Evolutionary conservation across 2,888 invertebrate species (phyloP), one percentile per base, ranked within the genome.

Genomic region (Ceramica pisi): DNA sequence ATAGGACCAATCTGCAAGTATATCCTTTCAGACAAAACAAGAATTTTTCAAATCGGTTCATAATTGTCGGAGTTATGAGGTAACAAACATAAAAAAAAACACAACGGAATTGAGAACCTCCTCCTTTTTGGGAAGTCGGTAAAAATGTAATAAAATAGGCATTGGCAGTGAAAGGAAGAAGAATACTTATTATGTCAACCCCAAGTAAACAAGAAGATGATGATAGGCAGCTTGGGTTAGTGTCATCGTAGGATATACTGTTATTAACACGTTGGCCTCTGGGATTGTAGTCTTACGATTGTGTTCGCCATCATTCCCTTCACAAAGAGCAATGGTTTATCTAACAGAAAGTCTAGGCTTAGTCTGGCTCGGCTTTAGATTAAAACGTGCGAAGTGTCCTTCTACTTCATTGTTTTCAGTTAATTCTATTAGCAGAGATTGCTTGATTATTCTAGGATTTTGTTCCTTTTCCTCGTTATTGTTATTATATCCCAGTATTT

Each of bases 391-490:
- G 57, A 72, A 74, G 46, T 59, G 9, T 53, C 2, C 46, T 1
- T 72, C n/a, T 35, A 26, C 23, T 31, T 14, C 35, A 46, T 66
- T n/a, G 19, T 59, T 66, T 59, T 12, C 12, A 21, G 19, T 38
- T 19, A 0, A 10, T 51, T 59, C n/a, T 26, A 14, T n/a, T 21
- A 10, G 35, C 9, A 21, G 66, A 67, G 44, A 21, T 59, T 59
- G 12, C 16, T 53, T 4, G 10, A 31, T 62, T 63, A 38, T 59
- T 62, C 35, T 51, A 59, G 12, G n/a, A 56, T 10, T 38, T 0
- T 26, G 35, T 75, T 74, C 31, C 50, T 57, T 51, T 72, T 72
- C 66, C 72, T 72, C 38, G 0, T 31, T 5, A 66, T 67, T 73
- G 51, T 72, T 66, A 46, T 26, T 46, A 16, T 31, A 35, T 48